phyloP scores from a whole-genome alignment of 2,113 vertebrate species.

The Prunella himalayana region DNA sequence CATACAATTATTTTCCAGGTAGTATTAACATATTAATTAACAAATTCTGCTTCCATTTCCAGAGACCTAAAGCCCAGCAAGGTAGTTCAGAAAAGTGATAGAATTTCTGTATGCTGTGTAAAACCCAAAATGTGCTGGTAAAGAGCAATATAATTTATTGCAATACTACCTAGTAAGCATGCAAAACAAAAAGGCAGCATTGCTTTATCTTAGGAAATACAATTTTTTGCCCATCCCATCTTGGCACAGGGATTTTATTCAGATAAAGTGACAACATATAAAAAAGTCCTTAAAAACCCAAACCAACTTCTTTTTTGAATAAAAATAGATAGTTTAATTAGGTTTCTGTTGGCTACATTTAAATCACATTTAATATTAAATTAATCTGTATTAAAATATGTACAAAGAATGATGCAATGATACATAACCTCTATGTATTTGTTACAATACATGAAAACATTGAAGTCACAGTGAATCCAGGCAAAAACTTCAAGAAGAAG shows the following conservation, averaged over 20 bases:
- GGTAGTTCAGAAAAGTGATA: background rate
- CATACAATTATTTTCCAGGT: background rate
- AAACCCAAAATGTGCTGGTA: background rate
- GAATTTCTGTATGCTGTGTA: background rate
- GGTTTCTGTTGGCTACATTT: background rate
- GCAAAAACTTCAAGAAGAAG: background rate
- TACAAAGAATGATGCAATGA: background rate
- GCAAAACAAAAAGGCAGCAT: background rate
- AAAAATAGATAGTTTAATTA: conserved; percentile 34
- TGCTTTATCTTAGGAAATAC: background rate
- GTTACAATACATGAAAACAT: background rate
- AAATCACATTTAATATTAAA: conserved; percentile 27
- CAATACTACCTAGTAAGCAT: background rate
- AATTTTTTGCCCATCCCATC: background rate
- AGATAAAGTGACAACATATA: background rate
- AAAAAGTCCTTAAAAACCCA: background rate
- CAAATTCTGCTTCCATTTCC: background rate
- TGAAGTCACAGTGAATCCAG: background rate
- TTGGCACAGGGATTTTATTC: background rate
- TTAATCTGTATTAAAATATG: conserved; percentile 25
- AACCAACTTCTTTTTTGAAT: background rate
- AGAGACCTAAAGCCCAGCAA: background rate
- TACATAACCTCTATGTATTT: background rate
- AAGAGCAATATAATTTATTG: background rate
- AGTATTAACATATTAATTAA: background rate